These are phyloP conservation scores for Cherax destructor DNA, from an alignment of 1,140 invertebrate genomes.

Conservation along the genomic window DNA sequence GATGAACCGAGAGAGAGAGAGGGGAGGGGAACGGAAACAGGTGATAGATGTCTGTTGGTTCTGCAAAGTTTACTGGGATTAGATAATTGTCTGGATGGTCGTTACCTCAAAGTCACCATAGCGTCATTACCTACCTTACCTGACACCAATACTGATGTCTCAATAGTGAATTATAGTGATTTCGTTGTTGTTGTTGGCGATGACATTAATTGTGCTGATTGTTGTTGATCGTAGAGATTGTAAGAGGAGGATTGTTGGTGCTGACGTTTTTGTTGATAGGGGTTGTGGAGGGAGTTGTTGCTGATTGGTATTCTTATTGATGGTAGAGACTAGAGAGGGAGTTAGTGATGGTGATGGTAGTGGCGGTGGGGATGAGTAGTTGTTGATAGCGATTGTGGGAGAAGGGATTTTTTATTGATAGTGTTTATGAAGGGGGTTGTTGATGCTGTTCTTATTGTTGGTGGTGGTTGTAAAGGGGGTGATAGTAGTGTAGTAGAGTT, in stretches of 20 bases:
- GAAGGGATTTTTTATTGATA: not conserved
- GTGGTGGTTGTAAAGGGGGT: too few species aligned
- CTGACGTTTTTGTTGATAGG: too few species aligned
- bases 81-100: not conserved
- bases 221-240: too few species aligned
- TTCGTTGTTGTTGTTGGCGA: too few species aligned
- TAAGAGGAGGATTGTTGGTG: too few species aligned
- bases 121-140: not conserved
- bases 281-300: not conserved
- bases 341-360: not conserved
- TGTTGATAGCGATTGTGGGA: not conserved
- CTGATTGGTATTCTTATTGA: too few species aligned
- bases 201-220: not conserved
- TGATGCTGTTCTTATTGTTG: too few species aligned
- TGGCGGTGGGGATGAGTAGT: not conserved
- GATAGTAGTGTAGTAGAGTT: not conserved
- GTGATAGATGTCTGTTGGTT: slow-evolving; percentile 13
- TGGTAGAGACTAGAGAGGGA: too few species aligned
- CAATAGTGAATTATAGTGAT: not conserved
- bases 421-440: too few species aligned
- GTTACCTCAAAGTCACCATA: slow-evolving; percentile 4
- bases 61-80: not conserved
- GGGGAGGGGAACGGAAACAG: not conserved
- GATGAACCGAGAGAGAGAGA: not conserved
- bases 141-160: not conserved